Evolutionary conservation across 1,140 invertebrate genomes (phyloP), one percentile per base, ranked within the genome.

Genomic region (Drosophila erecta): DNA sequence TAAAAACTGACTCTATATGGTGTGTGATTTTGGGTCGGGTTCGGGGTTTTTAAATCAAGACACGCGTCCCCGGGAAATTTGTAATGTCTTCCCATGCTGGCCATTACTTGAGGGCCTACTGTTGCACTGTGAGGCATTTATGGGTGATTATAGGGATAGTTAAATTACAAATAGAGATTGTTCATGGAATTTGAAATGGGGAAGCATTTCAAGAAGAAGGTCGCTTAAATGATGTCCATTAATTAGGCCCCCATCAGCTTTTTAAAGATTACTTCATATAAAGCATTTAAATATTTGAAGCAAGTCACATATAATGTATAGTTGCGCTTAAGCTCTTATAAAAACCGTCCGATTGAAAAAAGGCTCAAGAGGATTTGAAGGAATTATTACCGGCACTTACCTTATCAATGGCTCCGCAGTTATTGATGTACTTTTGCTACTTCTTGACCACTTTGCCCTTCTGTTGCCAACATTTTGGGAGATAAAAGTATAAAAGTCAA

Each of bases 401-500:
- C 33, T 51, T 64, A 73, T 62, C 38, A 57, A 44, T 37, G 35
- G 20, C 1, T 37, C 27, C 55, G 41, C 62, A 64, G 80, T 69
- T 79, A 83, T 81, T 75, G 62, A 70, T 83, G 62, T 65, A 62
- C 47, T 61, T 56, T 24, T 8, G 38, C 37, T n/a, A 30, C 54
- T 51, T 10, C 17, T 22, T 17, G 51, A 10, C 53, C 38, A 35
- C 30, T 4, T 55, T 5, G 15, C 27, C 35, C 50, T 65, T 61
- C 76, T 79, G 76, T 70, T 74, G 8, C 14, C 49, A 54, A 57
- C 56, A 56, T 76, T 49, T 49, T 56, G 22, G 27, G 58, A 81
- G 79, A 87, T 87, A 87, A 86, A 86, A 79, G 64, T 57, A 81
- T 87, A 79, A 87, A 79, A 73, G 79, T 57, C 67, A 50, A 30